phyloP scores from a whole-genome alignment of 2,113 vertebrate genomes.

The Thunnus thynnus region DNA sequence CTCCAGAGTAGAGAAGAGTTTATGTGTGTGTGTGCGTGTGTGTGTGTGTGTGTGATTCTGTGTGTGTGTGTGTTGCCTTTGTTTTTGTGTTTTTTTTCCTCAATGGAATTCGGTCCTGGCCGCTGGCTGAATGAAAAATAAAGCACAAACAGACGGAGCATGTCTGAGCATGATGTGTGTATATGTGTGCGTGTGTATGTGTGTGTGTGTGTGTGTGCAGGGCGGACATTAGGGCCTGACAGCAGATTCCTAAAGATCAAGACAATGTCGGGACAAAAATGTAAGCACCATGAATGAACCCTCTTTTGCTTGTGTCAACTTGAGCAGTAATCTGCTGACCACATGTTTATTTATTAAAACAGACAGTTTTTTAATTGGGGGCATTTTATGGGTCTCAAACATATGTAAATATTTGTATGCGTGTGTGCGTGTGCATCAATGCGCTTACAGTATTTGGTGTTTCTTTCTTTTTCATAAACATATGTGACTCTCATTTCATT shows the following conservation, averaged over 20 bases:
- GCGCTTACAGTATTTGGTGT: background rate
- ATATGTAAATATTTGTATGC: constrained; percentile 30
- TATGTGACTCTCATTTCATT: background rate
- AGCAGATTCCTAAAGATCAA: constrained; percentile 34
- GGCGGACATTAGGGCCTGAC: constrained; percentile 22
- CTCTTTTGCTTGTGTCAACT: constrained; percentile 41
- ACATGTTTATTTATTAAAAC: constrained; percentile 24
- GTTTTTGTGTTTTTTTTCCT: constrained; percentile 48
- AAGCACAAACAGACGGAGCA: constrained; percentile 54
- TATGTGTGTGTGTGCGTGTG: background rate
- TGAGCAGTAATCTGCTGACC: constrained; percentile 13
- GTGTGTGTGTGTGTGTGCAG: constrained; percentile 15
- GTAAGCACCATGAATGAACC: background rate
- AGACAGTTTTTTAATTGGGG: constrained; percentile 18
- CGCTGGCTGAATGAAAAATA: constrained; percentile 65
- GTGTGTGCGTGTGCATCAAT: background rate
- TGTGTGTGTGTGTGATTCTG: background rate
- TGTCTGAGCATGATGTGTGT: constrained; percentile 55
- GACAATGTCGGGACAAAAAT: constrained; percentile 24
- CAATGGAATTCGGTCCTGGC: constrained; percentile 56
- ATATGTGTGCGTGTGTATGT: constrained; percentile 8
- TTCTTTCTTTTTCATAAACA: background rate
- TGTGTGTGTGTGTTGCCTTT: constrained; percentile 21
- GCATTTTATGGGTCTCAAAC: constrained; percentile 22
- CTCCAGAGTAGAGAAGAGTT: constrained; percentile 2